Conservation (phyloP, 2,113 vertebrate species). For the Diadophis punctatus region DNA sequence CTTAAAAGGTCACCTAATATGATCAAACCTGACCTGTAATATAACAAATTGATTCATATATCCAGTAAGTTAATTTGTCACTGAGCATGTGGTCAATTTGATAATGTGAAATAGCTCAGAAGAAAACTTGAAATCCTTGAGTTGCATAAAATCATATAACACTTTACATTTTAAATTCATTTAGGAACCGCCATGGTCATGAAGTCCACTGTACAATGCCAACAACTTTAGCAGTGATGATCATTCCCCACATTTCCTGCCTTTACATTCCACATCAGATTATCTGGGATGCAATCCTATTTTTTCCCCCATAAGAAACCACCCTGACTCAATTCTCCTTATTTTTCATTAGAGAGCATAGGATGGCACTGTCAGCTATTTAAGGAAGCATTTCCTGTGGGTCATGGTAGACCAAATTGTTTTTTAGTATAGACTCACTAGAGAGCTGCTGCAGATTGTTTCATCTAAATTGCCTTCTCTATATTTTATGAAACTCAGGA, state of each 20-base stretch:
- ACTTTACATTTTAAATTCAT: neutral
- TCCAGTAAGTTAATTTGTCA: neutral
- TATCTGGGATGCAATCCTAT: neutral
- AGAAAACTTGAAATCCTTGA: neutral
- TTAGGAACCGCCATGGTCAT: neutral
- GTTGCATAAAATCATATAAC: neutral
- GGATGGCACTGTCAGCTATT: neutral
- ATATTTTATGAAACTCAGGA: constrained; percentile 16
- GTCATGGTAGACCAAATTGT: neutral
- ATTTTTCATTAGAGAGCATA: neutral
- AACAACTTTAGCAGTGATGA: neutral
- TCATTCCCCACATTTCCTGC: neutral
- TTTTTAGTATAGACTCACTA: neutral
- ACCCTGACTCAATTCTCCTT: neutral
- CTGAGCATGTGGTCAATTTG: neutral
- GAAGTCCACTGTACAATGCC: neutral
- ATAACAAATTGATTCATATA: neutral
- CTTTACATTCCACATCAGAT: neutral
- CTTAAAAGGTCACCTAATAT: neutral
- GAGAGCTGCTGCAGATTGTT: neutral
- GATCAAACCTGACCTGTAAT: neutral
- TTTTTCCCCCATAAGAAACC: neutral
- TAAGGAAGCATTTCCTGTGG: neutral
- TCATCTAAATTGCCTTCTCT: neutral
- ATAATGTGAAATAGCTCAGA: neutral